A percentile compares a stretch with the other conserved stretches of the same genome.
These are phyloP conservation scores for Tinea semifulvella DNA, from an alignment of 2,888 invertebrate species.

Conservation along the genomic window DNA sequence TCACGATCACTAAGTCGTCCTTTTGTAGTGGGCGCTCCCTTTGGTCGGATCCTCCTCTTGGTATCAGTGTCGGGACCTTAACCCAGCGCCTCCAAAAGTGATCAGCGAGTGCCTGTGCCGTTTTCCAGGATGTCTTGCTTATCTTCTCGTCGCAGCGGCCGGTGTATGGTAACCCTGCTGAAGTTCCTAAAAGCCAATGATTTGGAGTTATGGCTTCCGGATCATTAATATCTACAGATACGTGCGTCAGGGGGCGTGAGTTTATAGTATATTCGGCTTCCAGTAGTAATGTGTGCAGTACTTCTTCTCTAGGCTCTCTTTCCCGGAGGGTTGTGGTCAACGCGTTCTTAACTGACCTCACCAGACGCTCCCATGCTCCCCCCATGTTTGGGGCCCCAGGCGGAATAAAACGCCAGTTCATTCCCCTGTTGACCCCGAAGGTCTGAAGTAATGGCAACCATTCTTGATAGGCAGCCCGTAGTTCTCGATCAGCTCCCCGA, in stretches of 20 bases:
- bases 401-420: slow-evolving; percentile 18
- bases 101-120: slow-evolving; percentile 16
- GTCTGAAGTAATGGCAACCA: neutral
- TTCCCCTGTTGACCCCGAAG: neutral
- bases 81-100: slow-evolving; percentile 19
- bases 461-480: neutral
- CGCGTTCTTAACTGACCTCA: slow-evolving; percentile 19
- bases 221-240: slow-evolving; percentile 21
- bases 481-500: slow-evolving; percentile 7
- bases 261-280: slow-evolving; percentile 20
- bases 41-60: no score
- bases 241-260: slow-evolving; percentile 23
- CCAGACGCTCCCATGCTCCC: no score
- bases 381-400: slow-evolving; percentile 21
- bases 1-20: no score
- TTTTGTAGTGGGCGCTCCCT: no score
- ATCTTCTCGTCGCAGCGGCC: slow-evolving; percentile 16
- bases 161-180: slow-evolving; percentile 15
- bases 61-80: slow-evolving; percentile 16
- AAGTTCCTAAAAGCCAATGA: slow-evolving; percentile 23
- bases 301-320: no score
- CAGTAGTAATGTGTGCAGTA: no score
- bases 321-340: no score
- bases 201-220: slow-evolving; percentile 25
- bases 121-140: slow-evolving; percentile 17